Base-by-base conservation (phyloP, 2,797 vertebrate species). In the Megaceryle alcyon region DNA sequence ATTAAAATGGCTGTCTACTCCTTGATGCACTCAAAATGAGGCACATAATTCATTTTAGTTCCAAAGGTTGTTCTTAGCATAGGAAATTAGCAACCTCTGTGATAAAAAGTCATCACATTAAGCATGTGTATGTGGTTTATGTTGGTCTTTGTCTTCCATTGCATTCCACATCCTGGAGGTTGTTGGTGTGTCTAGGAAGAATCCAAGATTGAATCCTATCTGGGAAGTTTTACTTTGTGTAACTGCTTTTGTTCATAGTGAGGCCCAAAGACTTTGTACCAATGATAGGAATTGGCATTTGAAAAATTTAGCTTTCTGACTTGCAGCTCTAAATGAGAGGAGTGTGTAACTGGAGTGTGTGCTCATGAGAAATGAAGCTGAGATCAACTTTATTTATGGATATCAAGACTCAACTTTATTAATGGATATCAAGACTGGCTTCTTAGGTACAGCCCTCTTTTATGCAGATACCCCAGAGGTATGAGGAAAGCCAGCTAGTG, bases 11-110 rank as follows among this genome's bases (percentile, higher is more conserved):
- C 87, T 89, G 95, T 92, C 95, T 96, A 13, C 76, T 85, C 96
- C 96, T 96, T 96, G 96, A 96, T 96, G 94, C 91, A 5, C 84
- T 93, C 35, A 3, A 65, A 86, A 76, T 81, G 79, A 96, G 94
- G 91, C 22, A 0, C 83, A 83, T 89, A 82, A 94, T 91, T 96
- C 72, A 95, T 96, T 89, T 93, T 54, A 12, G 46, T 89, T 94
- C 89, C 89, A 79, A 61, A 92, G 82, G 69, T 95, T 86, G 86
- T 89, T 93, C 71, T 92, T 80, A 82, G 86, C 88, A 60, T 97
- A 86, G 83, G 90, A 88, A 95, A 96, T 94, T 15, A 93, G 90
- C 78, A 88, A 92, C 66, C 81, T 87, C 66, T 0, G 0, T 64
- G 93, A 85, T 93, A 89, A 92, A 89, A 92, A 93, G 66, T 71